These are phyloP conservation scores for Psephotus haematonotus DNA, from an alignment of 2,113 vertebrate genomes.

Conservation along the genomic window DNA sequence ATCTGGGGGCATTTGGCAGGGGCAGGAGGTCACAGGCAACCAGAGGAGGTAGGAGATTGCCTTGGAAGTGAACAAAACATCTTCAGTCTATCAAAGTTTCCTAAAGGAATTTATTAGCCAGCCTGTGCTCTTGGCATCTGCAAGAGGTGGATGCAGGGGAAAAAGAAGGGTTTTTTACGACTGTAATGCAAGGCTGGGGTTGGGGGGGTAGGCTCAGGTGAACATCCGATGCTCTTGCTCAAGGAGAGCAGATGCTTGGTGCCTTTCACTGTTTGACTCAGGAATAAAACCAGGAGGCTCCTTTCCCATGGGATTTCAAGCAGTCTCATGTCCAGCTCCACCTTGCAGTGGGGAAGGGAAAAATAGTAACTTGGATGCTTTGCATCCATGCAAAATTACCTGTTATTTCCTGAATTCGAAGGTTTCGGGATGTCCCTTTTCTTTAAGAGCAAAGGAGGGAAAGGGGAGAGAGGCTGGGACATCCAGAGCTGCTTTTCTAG, in stretches of 20 bases:
- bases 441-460: background rate
- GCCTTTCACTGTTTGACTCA: background rate
- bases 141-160: background rate
- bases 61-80: background rate
- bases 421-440: background rate
- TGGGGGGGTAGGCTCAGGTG: background rate
- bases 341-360: background rate
- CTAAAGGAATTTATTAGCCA: background rate
- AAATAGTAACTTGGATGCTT: background rate
- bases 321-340: background rate
- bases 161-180: background rate
- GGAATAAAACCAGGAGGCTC: background rate
- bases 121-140: background rate
- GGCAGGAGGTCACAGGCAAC: background rate
- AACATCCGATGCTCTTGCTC: background rate
- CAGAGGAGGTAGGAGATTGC: background rate
- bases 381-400: accelerated
- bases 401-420: background rate
- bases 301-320: background rate
- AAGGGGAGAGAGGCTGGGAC: background rate
- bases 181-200: background rate
- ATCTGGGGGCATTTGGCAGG: background rate
- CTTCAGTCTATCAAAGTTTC: background rate
- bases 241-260: background rate
- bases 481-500: background rate